Evolutionary conservation across 1,140 invertebrate genomes (phyloP).

Genomic region (Conus betulinus): DNA sequence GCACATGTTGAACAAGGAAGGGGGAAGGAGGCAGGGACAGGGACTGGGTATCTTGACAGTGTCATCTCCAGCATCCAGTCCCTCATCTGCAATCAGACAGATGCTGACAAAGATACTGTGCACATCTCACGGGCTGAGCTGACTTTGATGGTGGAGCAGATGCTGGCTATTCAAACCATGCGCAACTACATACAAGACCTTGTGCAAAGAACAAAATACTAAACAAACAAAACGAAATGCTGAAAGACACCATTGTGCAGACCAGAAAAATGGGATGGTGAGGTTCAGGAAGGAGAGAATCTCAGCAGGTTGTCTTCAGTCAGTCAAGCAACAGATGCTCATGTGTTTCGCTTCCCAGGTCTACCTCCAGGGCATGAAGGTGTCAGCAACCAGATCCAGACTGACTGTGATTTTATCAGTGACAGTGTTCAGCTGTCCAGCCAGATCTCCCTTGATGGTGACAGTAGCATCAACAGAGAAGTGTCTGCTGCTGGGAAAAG

Average conservation of each 20-base stretch:
- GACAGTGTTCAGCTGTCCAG: background rate
- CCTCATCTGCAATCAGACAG: background rate
- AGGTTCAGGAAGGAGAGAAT: background rate
- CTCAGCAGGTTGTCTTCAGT: background rate
- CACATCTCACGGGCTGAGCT: background rate
- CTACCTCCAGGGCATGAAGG: background rate
- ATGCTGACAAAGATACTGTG: background rate
- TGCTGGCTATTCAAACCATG: background rate
- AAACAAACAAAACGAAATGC: background rate
- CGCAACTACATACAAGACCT: background rate
- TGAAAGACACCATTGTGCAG: constrained; percentile 6
- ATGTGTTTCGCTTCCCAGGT: background rate
- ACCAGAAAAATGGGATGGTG: background rate
- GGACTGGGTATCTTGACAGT: background rate
- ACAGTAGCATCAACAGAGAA: background rate
- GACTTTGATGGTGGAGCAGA: background rate
- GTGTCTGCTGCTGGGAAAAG: background rate
- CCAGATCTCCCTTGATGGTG: background rate
- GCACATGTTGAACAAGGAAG: background rate
- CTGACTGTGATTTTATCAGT: background rate
- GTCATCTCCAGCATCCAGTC: background rate
- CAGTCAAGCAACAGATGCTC: background rate
- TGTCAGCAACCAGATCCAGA: background rate
- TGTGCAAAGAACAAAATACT: background rate
- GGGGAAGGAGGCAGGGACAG: background rate